Evolutionary conservation across 1,140 invertebrate species (phyloP), one percentile per base, ranked within the genome.

Genomic region (Ganaspis sp.): DNA sequence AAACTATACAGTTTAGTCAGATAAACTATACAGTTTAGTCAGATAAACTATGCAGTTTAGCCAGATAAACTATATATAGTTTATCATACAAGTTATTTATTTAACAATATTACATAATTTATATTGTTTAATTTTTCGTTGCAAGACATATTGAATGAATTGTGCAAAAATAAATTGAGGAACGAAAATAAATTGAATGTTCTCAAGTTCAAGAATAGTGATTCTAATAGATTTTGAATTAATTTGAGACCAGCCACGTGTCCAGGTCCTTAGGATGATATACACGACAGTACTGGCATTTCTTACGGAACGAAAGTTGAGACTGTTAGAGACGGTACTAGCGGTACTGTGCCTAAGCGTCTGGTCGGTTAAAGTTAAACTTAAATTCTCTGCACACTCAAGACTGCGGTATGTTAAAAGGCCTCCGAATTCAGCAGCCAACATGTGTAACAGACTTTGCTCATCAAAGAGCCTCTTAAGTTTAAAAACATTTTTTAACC

Each of bases 291-390:
- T 15, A 21, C 23, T 64, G 58, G 58, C 15, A n/a, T n/a, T 64
- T n/a, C 15, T 64, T 34, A 49, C n/a, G 8, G 12, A 29, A 64
- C 26, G 4, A 29, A n/a, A 34, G 23, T 15, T 64, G 11, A 64
- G 29, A 64, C 23, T 29, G 23, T 58, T 23, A 58, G 54, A 58
- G 9, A 12, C 17, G 21, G 21, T 19, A n/a, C n/a, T n/a, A n/a
- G 17, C 45, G 45, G 45, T 49, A 49, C 8, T 6, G 17, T 17
- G n/a, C 45, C 17, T n/a, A n/a, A 4, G 58, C 53, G 53, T 64
- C 58, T 64, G 58, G 58, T 64, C 58, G 58, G 58, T 64, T 64
- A 64, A 64, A 64, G 58, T 64, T 64, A 64, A 64, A 64, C 58
- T 29, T 64, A 64, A 64, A 64, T 29, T 34, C 58, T 29, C 58